Percentiles rank a stretch among this genome's conserved stretches.
phyloP scores from a whole-genome alignment of 2,797 vertebrate genomes.

The Falco peregrinus region DNA sequence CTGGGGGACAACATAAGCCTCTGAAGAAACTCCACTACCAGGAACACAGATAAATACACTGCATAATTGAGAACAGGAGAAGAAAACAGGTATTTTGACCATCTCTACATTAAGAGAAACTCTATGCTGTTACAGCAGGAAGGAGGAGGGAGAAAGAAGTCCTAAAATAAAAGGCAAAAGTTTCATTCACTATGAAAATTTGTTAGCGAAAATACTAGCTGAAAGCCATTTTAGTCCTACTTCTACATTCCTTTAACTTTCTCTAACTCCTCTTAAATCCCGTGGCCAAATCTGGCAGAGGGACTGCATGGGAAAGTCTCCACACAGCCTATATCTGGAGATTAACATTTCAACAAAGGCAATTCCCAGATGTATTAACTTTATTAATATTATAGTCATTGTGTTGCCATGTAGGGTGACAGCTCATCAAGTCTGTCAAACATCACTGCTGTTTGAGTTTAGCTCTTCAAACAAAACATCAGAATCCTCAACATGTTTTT shows the following conservation, averaged over 20 bases:
- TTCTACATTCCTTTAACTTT: neutral
- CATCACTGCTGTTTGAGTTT: neutral
- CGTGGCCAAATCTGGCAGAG: neutral
- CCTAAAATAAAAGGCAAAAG: neutral
- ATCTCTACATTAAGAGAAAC: neutral
- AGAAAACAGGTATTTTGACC: neutral
- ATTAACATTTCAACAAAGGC: neutral
- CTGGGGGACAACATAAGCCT: neutral
- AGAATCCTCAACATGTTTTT: neutral
- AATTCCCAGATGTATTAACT: slow-evolving; percentile 1
- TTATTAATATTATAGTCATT: neutral
- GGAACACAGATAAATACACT: neutral
- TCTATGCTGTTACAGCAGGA: neutral
- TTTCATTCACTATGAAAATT: neutral
- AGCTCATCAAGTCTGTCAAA: neutral
- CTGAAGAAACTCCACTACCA: neutral
- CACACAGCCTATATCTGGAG: neutral
- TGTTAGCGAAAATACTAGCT: neutral
- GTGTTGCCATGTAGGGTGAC: neutral
- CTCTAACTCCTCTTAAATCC: neutral
- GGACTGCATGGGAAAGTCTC: neutral
- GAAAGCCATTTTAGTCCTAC: neutral
- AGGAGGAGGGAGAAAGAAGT: neutral
- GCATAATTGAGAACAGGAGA: neutral
- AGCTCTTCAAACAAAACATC: neutral